phyloP scores from a whole-genome alignment of 2,888 invertebrate species.

The Acleris sparsana region DNA sequence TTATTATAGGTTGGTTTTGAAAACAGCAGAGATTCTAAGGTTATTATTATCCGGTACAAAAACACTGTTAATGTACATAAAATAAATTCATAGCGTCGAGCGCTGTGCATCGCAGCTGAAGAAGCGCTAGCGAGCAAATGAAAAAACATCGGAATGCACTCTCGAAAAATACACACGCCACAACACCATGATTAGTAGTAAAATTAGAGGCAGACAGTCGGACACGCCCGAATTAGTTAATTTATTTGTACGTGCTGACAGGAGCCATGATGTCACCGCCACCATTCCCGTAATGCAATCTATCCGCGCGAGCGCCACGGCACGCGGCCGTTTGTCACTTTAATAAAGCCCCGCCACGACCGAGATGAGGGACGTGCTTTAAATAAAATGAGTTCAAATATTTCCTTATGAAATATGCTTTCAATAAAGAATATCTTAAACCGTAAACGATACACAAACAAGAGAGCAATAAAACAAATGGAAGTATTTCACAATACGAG shows the following conservation, averaged over 20 bases:
- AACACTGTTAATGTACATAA: too few species aligned
- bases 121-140: conserved; percentile 18
- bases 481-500: too few species aligned
- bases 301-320: background rate
- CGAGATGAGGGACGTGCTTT: background rate
- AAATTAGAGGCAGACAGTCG: conserved; percentile 40
- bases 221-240: conserved; percentile 38
- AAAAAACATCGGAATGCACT: conserved; percentile 14
- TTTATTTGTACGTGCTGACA: conserved; percentile 39
- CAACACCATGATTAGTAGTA: conserved; percentile 41
- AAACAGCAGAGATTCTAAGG: too few species aligned
- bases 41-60: too few species aligned
- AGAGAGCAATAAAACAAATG: too few species aligned
- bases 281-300: conserved; percentile 10
- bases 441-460: too few species aligned
- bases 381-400: too few species aligned
- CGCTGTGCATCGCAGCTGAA: too few species aligned
- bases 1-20: too few species aligned
- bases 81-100: too few species aligned
- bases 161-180: conserved; percentile 27
- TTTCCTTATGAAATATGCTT: too few species aligned
- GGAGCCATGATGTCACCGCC: conserved; percentile 20
- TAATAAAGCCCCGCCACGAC: conserved; percentile 1
- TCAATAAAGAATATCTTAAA: too few species aligned
- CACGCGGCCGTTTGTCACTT: background rate